Conservation (phyloP, 64 coral and sea anemone species). For the Pocillopora damicornis region DNA sequence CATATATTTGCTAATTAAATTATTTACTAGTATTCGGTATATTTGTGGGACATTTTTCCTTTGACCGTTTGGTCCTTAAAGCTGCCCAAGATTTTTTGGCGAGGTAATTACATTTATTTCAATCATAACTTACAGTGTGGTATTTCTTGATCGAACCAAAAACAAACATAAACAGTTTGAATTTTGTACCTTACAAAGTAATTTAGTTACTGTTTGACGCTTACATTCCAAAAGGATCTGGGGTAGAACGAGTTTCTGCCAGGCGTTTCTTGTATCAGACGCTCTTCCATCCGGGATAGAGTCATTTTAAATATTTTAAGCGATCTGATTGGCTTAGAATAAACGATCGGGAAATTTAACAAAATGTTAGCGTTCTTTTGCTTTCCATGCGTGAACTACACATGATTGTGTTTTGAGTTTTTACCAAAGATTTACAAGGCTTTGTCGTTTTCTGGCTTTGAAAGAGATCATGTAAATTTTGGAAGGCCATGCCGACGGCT, state of each 20-base stretch:
- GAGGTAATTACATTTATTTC: too few relatives aligned
- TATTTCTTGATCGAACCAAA: too few relatives aligned
- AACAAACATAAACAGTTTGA: too few relatives aligned
- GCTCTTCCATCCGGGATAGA: conserved; percentile 15
- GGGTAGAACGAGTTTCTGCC: neutral
- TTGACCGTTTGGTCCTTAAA: too few relatives aligned
- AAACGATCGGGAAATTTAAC: conserved; percentile 46
- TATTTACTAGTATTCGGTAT: too few relatives aligned
- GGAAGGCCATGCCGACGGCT: conserved; percentile 23
- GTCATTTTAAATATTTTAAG: conserved; percentile 3
- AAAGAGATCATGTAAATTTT: conserved; percentile 2
- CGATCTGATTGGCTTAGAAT: conserved; percentile 35
- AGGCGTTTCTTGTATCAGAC: neutral
- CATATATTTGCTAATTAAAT: too few relatives aligned
- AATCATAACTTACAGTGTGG: too few relatives aligned
- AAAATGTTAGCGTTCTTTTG: neutral
- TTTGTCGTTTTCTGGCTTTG: neutral
- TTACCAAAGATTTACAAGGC: neutral
- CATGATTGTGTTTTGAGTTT: neutral
- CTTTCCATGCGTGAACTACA: neutral
- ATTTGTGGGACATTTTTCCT: too few relatives aligned
- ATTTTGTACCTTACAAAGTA: too few relatives aligned
- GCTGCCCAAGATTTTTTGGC: too few relatives aligned
- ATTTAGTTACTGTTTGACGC: too few relatives aligned
- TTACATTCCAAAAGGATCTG: neutral